Evolutionary conservation across 2,888 invertebrate genomes (phyloP), one percentile per base, ranked within the genome.

Genomic region (Nipponacmea schrenckii): DNA sequence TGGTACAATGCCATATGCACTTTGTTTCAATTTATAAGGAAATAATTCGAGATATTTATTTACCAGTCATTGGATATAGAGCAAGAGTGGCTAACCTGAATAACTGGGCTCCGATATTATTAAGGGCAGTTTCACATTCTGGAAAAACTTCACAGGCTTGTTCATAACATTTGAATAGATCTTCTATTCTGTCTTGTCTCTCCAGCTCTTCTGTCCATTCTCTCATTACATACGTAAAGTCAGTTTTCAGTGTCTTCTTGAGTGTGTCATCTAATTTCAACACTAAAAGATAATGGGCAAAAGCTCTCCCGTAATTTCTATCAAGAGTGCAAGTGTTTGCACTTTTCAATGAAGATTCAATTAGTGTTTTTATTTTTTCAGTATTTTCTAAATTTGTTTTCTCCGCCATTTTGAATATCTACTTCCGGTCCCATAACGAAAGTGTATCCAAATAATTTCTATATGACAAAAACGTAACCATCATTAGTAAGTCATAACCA

Each of bases 51-150:
- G 5, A 45, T 27, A n/a, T 45, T 26, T 69, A 63, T 63, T 62
- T 31, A 3, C 5, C 5, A n/a, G 3, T 31, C 5, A 31, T 31
- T 3, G 31, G 31, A 31, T 31, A 31, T 31, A 31, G 31, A 31
- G 31, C 31, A 31, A 31, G 31, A 5, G 31, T 31, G 5, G 5
- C 12, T n/a, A 87, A 91, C 91, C 90, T 90, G 79, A 91, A 90
- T 70, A 91, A 85, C 80, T 90, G 90, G 31, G 89, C 88, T 31
- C 91, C 91, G 76, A 91, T 89, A 80, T 90, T 90, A 79, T 90
- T 91, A 31, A 91, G 80, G 67, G 91, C 87, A 67, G 89, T 84
- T 74, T 89, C 89, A 84, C 90, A 90, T 31, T 90, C 84, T 26
- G 91, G 91, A 80, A 90, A 91, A 68, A 91, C 84, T 74, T 90